phyloP scores from a whole-genome alignment of 2,888 invertebrate species.

The Plemyria rubiginata region DNA sequence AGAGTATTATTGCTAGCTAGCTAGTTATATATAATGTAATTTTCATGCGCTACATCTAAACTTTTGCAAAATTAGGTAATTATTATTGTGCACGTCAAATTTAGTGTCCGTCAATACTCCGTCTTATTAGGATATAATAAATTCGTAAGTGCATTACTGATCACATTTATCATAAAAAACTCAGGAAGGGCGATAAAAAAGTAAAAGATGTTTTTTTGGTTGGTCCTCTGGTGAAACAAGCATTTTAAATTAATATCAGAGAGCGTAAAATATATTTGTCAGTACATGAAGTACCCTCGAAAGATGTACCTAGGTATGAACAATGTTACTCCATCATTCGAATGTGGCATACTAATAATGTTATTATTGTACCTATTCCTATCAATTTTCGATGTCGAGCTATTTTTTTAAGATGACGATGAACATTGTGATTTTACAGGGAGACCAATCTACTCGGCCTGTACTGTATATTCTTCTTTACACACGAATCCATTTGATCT shows the following conservation, averaged over 20 bases:
- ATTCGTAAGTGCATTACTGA: conserved; percentile 22
- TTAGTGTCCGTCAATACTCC: conserved; percentile 61
- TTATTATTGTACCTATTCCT: too few species aligned
- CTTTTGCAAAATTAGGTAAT: conserved; percentile 49
- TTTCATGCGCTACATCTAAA: conserved; percentile 51
- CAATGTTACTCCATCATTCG: background rate
- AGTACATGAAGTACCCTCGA: background rate
- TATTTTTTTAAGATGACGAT: background rate
- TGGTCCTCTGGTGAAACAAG: too few species aligned
- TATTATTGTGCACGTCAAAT: conserved; percentile 37
- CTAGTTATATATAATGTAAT: conserved; percentile 49
- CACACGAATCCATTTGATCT: background rate
- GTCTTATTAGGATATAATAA: conserved; percentile 51
- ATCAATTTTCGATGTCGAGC: background rate
- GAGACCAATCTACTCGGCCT: too few species aligned
- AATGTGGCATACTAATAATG: background rate
- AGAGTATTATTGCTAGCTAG: conserved; percentile 57
- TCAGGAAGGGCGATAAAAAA: background rate
- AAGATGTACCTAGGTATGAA: background rate
- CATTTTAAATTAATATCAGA: too few species aligned
- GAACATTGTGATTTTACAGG: too few species aligned
- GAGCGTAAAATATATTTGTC: background rate
- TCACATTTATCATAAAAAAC: background rate
- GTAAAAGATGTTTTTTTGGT: too few species aligned
- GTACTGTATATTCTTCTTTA: too few species aligned